Evolutionary conservation across 1,140 invertebrate genomes (phyloP).

Genomic region (Micrasema minimum): DNA sequence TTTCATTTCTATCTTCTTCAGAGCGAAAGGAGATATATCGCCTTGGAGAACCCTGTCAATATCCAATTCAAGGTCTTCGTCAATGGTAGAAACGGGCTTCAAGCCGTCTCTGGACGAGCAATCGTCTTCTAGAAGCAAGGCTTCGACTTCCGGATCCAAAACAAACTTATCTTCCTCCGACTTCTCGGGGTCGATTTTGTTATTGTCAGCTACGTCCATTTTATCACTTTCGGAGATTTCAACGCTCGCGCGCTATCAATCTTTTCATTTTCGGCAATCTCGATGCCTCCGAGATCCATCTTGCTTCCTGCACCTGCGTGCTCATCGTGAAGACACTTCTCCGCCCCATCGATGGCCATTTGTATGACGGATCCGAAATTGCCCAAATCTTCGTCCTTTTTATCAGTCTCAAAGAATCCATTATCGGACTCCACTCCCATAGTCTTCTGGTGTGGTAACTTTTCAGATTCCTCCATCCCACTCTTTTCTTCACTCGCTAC

Average conservation of each 20-base stretch:
- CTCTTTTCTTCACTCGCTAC: constrained; percentile 9
- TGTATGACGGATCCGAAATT: constrained; percentile 17
- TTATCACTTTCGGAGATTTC: neutral
- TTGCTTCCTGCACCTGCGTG: neutral
- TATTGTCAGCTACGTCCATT: neutral
- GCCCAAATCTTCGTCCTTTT: neutral
- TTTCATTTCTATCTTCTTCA: constrained; percentile 20
- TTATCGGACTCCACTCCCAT: too few relatives aligned
- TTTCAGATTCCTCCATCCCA: neutral
- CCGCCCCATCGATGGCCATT: neutral
- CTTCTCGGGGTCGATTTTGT: neutral
- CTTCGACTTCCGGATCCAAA: constrained; percentile 26
- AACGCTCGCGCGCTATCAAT: neutral
- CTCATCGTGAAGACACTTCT: constrained; percentile 3
- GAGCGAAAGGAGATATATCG: constrained; percentile 10
- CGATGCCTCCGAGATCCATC: neutral
- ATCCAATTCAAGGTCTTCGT: constrained; percentile 42
- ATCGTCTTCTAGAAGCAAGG: constrained; percentile 20
- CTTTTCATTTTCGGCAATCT: neutral
- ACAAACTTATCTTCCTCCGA: constrained; percentile 5
- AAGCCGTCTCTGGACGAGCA: neutral
- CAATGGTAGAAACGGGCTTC: constrained; percentile 1
- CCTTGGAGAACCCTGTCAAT: constrained; percentile 40
- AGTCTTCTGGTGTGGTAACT: neutral
- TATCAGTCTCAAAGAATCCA: constrained; percentile 16